Evolutionary conservation across 1,140 invertebrate genomes (phyloP), one percentile per base, ranked within the genome.

Genomic region (Spodoptera frugiperda): DNA sequence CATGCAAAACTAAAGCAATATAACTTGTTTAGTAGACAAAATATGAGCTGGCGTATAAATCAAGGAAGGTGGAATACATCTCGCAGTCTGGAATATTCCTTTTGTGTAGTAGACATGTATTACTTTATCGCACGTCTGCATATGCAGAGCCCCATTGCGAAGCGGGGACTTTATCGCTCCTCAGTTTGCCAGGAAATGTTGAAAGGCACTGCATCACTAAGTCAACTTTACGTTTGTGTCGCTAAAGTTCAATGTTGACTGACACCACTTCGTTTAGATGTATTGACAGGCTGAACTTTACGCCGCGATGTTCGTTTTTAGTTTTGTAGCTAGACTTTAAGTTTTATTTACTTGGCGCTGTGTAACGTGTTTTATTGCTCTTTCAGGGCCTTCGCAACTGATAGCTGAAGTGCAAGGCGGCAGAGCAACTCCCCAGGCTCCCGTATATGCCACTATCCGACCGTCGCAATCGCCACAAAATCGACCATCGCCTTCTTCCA

Each of bases 381-480:
- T 94, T 94, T 77, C 91, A 94, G 94, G 93, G 71, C 92, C 93
- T 12, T 94, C 93, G 0, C 93, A 94, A 68, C 78, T 94, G 33
- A 80, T 93, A 19, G 83, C 91, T 14, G 92, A 94, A 74, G 80
- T 90, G 68, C 88, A 89, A 81, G 82, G 70, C 53, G 88, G 83
- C n/a, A 82, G 84, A 82, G 88, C 91, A 8, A 91, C 87, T 9
- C 93, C 91, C 5, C 93, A 94, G 81, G 86, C 90, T 12, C 91
- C 91, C 4, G 89, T 94, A 0, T 92, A 91, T 65, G 89, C 92
- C 10, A 91, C 89, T 8, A 91, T 91, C 78, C 80, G 89, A 53
- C 87, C 89, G 10, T 81, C 91, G 5, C 84, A 83, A 19, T 82
- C 85, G 21, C 83, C 89, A 6, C 84, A 87, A 54, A 87, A 87